phyloP scores from a whole-genome alignment of 1,140 invertebrate genomes.

The Leucophenga varia region DNA sequence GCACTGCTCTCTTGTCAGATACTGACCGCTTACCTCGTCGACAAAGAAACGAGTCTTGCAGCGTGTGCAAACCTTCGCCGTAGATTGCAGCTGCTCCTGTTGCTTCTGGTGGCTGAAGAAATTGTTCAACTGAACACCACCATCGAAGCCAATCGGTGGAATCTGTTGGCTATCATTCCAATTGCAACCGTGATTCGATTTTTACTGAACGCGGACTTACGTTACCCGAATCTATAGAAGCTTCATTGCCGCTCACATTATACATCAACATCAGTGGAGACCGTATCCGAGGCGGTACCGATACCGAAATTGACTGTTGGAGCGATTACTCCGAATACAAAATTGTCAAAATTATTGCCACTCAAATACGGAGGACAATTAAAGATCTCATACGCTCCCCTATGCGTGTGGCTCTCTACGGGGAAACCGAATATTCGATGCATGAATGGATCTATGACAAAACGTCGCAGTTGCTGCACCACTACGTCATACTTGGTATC shows the following conservation, averaged over 20 bases:
- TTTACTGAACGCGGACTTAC: slow-evolving; percentile 59
- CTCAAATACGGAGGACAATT: slow-evolving; percentile 54
- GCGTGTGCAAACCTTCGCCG: slow-evolving; percentile 68
- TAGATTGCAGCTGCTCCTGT: slow-evolving; percentile 18
- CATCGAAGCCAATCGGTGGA: slow-evolving; percentile 7
- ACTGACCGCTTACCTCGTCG: slow-evolving; percentile 63
- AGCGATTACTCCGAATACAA: slow-evolving; percentile 23
- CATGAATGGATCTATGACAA: slow-evolving; percentile 67
- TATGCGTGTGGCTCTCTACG: slow-evolving; percentile 62
- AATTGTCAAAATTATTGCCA: slow-evolving; percentile 18
- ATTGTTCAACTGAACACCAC: too few species aligned
- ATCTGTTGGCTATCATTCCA: slow-evolving; percentile 33
- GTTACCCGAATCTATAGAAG: slow-evolving; percentile 42
- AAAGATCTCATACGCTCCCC: slow-evolving; percentile 65
- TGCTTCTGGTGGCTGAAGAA: slow-evolving; percentile 17
- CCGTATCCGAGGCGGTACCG: too few species aligned
- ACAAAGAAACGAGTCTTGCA: slow-evolving; percentile 73
- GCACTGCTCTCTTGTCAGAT: slow-evolving; percentile 70
- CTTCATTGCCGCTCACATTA: not conserved
- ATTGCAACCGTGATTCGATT: slow-evolving; percentile 50
- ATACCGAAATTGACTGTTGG: too few species aligned
- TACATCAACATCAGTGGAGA: too few species aligned
- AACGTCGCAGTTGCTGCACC: slow-evolving; percentile 59
- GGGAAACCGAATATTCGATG: slow-evolving; percentile 74
- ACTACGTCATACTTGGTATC: slow-evolving; percentile 55